Evolutionary conservation across 1,140 invertebrate genomes (phyloP).

Genomic region (Drosophila tropicalis): DNA sequence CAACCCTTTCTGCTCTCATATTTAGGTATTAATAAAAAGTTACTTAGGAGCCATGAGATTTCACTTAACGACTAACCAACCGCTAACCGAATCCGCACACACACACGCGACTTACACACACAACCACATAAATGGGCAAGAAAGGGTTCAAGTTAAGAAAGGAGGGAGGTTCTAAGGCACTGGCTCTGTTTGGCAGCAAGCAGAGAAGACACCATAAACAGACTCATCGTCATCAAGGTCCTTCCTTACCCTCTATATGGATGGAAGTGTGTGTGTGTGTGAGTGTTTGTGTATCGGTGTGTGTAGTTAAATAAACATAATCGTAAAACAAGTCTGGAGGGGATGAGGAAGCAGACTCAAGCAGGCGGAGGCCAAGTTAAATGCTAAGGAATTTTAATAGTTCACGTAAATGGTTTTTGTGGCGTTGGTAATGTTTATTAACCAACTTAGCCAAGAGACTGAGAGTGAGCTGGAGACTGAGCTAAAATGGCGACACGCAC

Average conservation of each 20-base stretch:
- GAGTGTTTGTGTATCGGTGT: constrained; percentile 25
- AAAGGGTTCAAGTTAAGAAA: background rate
- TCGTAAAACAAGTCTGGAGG: constrained; percentile 56
- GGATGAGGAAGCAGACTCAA: background rate
- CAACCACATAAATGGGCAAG: background rate
- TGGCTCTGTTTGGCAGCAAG: constrained; percentile 4
- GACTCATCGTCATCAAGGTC: constrained; percentile 1
- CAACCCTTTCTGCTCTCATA: constrained; percentile 1
- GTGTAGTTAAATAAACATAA: constrained; percentile 76
- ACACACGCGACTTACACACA: constrained; percentile 17
- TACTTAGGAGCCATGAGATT: constrained; percentile 42
- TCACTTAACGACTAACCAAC: constrained; percentile 48
- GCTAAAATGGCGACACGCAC: background rate
- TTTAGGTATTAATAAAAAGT: constrained; percentile 19
- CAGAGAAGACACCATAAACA: constrained; percentile 11
- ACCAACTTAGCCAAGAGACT: constrained; percentile 67
- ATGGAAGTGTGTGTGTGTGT: background rate
- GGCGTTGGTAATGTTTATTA: constrained; percentile 81
- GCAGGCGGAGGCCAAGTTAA: constrained; percentile 53
- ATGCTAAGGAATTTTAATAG: constrained; percentile 78
- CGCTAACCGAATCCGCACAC: constrained; percentile 4
- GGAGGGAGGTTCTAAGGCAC: background rate
- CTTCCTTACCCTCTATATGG: background rate
- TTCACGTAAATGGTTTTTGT: constrained; percentile 79
- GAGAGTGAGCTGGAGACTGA: background rate